Evolutionary conservation across 2,888 invertebrate species (phyloP), one percentile per base, ranked within the genome.

Genomic region (Drosophila infuscata): DNA sequence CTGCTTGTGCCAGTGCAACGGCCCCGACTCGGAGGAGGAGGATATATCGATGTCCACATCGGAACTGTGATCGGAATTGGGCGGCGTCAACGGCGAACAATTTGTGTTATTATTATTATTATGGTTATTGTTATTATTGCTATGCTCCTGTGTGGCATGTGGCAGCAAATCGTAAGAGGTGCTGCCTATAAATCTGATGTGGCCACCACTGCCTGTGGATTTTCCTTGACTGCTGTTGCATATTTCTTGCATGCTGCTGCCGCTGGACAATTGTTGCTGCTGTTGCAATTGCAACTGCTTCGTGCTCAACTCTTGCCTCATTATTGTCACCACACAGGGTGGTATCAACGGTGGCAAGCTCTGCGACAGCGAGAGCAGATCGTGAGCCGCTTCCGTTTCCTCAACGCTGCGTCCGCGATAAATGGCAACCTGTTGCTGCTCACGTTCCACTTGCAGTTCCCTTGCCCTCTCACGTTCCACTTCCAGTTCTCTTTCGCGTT

Each of bases 301-400:
- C 46, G 70, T 12, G 51, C 65, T 25, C 65, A 77, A 54, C 60
- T 91, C 91, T 64, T 92, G 92, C 68, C 95, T 95, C 72, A 95
- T 94, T 48, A 95, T 95, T 68, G 95, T 95, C 35, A 96, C 95
- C 29, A 95, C 94, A 81, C 96, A 94, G 36, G 96, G 96, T 7
- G 95, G 95, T 57, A 95, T 96, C 77, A 96, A 94, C 20, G 96
- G 97, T 17, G 97, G 97, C 87, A 96, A 92, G 81, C 97, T 96
- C 85, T 97, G 96, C 3, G 96, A 96, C 41, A 97, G 93, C 54
- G 96, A 96, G 35, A 96, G 94, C 74, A 96, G 94, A 92, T 96
- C 97, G 92, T 97, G 97, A 1, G 98, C 98, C 38, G 97, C 97
- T 94, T 97, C 97, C 12, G 97, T 97, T 93, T 98, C 98, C 90